These are phyloP conservation scores for Spilosoma lubricipeda DNA, from an alignment of 2,888 invertebrate species.

Conservation along the genomic window DNA sequence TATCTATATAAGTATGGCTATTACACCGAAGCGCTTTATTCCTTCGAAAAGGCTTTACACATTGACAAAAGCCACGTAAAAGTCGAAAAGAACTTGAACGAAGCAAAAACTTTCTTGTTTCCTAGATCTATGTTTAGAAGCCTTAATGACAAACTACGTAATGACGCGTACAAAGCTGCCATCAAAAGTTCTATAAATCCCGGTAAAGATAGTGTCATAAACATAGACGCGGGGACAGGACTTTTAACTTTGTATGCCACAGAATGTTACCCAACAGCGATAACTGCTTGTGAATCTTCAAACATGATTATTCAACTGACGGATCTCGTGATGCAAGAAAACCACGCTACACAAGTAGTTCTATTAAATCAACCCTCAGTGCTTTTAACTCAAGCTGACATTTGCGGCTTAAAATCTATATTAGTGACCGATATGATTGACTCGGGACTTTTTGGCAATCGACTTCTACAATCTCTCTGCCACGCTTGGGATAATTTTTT, in stretches of 20 bases:
- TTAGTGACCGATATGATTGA: slow-evolving; percentile 36
- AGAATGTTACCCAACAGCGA: slow-evolving; percentile 73
- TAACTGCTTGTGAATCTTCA: slow-evolving; percentile 31
- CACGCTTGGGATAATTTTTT: slow-evolving; percentile 85
- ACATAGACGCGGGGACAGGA: slow-evolving; percentile 34
- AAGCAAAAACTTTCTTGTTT: slow-evolving; percentile 28
- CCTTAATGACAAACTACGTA: slow-evolving; percentile 34
- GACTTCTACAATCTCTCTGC: slow-evolving; percentile 85
- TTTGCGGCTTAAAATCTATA: slow-evolving; percentile 26
- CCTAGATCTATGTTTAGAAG: slow-evolving; percentile 25
- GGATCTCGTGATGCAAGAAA: slow-evolving; percentile 32
- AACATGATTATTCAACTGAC: slow-evolving; percentile 25
- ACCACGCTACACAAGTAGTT: slow-evolving; percentile 25
- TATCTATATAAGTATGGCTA: slow-evolving; percentile 62
- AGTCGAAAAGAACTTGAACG: slow-evolving; percentile 45
- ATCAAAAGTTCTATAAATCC: slow-evolving; percentile 28
- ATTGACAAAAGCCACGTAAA: slow-evolving; percentile 75
- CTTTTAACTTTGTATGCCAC: slow-evolving; percentile 88
- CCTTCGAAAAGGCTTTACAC: slow-evolving; percentile 79
- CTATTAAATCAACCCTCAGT: slow-evolving; percentile 25
- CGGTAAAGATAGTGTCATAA: slow-evolving; percentile 32
- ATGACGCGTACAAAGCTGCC: slow-evolving; percentile 39
- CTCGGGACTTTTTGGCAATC: slow-evolving; percentile 33
- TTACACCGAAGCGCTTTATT: slow-evolving; percentile 77
- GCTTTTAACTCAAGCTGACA: slow-evolving; percentile 22